Evolutionary conservation across 1,140 invertebrate genomes (phyloP), one percentile per base, ranked within the genome.

Genomic region (Bombus waltoni): DNA sequence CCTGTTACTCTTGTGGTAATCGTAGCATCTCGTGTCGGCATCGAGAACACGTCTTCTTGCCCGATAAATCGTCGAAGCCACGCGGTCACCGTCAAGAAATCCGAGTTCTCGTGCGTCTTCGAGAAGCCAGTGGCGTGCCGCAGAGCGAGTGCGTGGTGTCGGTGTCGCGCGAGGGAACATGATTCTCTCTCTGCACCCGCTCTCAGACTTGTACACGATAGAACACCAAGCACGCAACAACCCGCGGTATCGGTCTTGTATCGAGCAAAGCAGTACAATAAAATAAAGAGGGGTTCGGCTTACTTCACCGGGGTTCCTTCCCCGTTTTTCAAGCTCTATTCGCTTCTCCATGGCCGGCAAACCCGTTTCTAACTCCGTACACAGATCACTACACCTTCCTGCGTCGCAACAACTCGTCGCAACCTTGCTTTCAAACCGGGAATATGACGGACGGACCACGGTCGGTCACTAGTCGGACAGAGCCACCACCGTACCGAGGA

Each of bases 281-380:
- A 90, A 92, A 91, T 85, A 91, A 92, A 62, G 83, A 88, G 72
- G 86, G 80, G 72, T 89, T 91, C 80, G 25, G 81, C 97, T 97
- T 96, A 98, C 98, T 96, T 98, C 96, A 93, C 96, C 97, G 89
- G 98, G 97, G 94, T 96, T 97, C 94, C 97, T 97, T 94, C 98
- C 98, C 91, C 98, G 96, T 95, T 97, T 97, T 95, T 99, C 98
- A 93, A 99, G 96, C 93, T 98, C 97, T 96, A 99, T 97, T 95
- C 98, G 97, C 94, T 99, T 98, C 96, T 98, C 98, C 98, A 99
- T 99, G 94, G 95, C 94, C 91, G 93, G 91, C 85, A 89, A 87
- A 90, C 74, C 74, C 80, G 71, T 80, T 81, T 78, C 6, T 66
- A 81, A 76, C 78, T 88, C 47, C 76, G 85, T 66, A 76, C 85